Evolutionary conservation across 2,888 invertebrate species (phyloP), one percentile per base, ranked within the genome.

Genomic region (Parnassius orleans): DNA sequence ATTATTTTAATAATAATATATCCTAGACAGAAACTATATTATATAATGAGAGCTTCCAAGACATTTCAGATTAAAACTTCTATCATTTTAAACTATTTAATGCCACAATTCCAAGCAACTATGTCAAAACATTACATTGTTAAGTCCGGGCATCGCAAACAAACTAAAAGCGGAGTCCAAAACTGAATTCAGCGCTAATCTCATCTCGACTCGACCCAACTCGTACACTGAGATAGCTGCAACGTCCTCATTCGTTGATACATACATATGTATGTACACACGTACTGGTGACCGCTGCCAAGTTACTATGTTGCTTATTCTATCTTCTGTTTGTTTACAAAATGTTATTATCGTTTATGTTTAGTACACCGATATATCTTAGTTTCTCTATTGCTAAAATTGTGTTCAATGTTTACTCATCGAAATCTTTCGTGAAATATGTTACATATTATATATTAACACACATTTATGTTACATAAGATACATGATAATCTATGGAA

Each of bases 41-140:
- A 46, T n/a, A 53, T 48, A 24, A 51, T 11, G 51, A 44, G 33
- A 51, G 51, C 61, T 53, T 57, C 50, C 53, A 54, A 57, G 58
- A 44, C 24, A 53, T 43, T 53, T 53, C 44, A 54, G 33, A 5
- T 63, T 44, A 59, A 51, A 63, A 55, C 63, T 63, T 59, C 41
- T 54, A 51, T 52, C 33, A 33, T 55, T 42, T 14, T 12, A 11
- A 59, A 64, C 60, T 55, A 60, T 63, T 51, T 43, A 63, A 58
- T 54, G 58, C 50, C 33, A 51, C 52, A 56, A 53, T 47, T 46
- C 42, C 51, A 10, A 14, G 56, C 68, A 66, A 68, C 68, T 65
- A 63, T 68, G 68, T 69, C 66, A 64, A 65, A 69, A 68, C 65
- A 65, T 64, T 65, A 66, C 68, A 65, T 68, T 66, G 66, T 69